Base-by-base conservation (phyloP, 2,113 vertebrate genomes). In the Pterophyllum scalare region DNA sequence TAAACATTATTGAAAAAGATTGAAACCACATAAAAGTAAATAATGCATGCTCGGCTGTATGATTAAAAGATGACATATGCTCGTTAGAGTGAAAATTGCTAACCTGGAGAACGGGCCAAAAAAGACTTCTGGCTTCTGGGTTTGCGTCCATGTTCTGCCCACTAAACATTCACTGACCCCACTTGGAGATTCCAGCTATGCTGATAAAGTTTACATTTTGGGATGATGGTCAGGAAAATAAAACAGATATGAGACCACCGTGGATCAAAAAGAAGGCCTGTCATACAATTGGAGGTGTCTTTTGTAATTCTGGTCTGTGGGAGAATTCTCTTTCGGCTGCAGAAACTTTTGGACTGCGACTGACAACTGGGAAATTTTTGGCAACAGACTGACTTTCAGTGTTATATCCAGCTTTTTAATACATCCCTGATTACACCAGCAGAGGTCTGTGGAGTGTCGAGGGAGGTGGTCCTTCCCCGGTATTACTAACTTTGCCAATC, bases 351-450 rank as follows among this genome's bases (percentile, higher is more conserved):
- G 65, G 65, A 24, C 17, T 28, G 40, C 15, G 24, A 49, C 17
- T 11, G 65, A 54, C 67, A 14, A 54, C 46, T 72, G 67, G 26
- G 67, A 54, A n/a, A 33, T 7, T 31, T 52, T 31, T 72, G 65
- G 65, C 65, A 72, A 20, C 65, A 72, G 3, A 31, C 65, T 52
- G 43, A 52, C 43, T 72, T 72, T 0, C 43, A 52, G 43, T 52
- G 43, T 72, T 72, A 31, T 31, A 72, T 72, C 43, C 65, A 72
- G 65, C 43, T 52, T 52, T 72, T 72, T 72, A 72, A 52, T 31
- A 72, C 28, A 52, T 72, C 43, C 65, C 31, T 52, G 49, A 72
- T 72, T 52, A 72, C 43, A 52, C 65, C 43, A 52, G n/a, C 3
- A 13, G 43, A 52, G 65, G 24, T 49, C 52, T 31, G 65, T 31